Percentiles rank a stretch among this genome's conserved stretches.
Evolutionary conservation across 1,140 invertebrate genomes (phyloP).

Genomic region (Aphidius ervi): DNA sequence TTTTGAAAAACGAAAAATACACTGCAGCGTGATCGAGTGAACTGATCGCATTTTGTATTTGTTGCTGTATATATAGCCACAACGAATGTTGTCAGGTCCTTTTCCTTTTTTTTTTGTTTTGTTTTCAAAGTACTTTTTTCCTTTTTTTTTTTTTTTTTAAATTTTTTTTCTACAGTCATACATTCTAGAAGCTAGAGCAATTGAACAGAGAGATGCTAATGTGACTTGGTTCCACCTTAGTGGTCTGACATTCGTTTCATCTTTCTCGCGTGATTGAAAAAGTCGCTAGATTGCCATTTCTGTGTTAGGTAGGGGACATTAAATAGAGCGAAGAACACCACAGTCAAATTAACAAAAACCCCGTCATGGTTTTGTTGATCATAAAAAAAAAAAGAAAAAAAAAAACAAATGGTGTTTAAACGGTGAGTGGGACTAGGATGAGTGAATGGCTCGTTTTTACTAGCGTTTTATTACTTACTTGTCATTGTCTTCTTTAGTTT

Average conservation of each 20-base stretch:
- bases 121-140: too few relatives aligned
- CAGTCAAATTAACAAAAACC: conserved; percentile 50
- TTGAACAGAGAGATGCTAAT: conserved; percentile 25
- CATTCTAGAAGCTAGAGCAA: conserved; percentile 42
- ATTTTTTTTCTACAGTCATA: conserved; percentile 39
- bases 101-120: conserved; percentile 35
- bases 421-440: too few relatives aligned
- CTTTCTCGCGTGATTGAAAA: conserved; percentile 18
- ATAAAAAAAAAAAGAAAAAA: background rate
- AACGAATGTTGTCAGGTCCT: conserved; percentile 29
- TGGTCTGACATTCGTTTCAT: conserved; percentile 24
- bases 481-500: too few relatives aligned
- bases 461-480: too few relatives aligned
- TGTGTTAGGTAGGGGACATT: conserved; percentile 42
- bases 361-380: conserved; percentile 11
- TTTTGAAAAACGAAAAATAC: conserved; percentile 14
- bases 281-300: background rate
- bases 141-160: conserved; percentile 33
- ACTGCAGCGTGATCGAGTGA: conserved; percentile 37
- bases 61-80: conserved; percentile 52
- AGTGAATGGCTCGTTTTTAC: too few relatives aligned
- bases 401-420: background rate
- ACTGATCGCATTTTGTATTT: conserved; percentile 42
- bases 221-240: conserved; percentile 34
- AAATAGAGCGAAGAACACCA: conserved; percentile 55